These are phyloP conservation scores for Pristiophorus japonicus DNA, from an alignment of 2,113 vertebrate species.

Conservation along the genomic window DNA sequence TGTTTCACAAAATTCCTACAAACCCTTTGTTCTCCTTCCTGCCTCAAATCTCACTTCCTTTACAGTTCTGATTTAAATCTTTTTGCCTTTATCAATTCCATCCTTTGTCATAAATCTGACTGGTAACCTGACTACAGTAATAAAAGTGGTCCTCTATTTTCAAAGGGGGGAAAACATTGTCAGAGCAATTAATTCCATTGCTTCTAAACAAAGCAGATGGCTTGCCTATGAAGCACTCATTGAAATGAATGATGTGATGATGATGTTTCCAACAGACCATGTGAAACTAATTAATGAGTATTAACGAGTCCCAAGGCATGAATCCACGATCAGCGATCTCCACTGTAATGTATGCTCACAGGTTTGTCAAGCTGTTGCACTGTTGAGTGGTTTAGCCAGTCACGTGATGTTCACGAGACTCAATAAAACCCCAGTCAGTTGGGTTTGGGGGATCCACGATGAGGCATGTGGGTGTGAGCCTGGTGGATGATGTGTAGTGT, in stretches of 20 bases:
- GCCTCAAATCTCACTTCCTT: background rate
- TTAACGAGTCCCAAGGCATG: background rate
- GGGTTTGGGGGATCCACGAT: too few species aligned
- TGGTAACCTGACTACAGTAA: background rate
- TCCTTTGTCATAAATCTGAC: background rate
- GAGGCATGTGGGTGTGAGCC: too few species aligned
- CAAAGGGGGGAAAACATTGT: background rate
- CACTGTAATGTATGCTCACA: too few species aligned
- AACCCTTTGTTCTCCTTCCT: background rate
- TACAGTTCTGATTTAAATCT: background rate
- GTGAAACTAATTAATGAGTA: background rate
- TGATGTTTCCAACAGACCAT: background rate
- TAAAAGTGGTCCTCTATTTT: background rate
- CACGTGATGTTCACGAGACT: too few species aligned
- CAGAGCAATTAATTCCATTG: background rate
- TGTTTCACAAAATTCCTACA: background rate
- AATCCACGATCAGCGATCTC: background rate
- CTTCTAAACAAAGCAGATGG: background rate
- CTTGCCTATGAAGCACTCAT: background rate
- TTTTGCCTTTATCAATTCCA: background rate
- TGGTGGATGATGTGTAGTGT: too few species aligned
- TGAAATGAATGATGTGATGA: background rate
- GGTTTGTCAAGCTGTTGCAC: too few species aligned
- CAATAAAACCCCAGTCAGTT: too few species aligned
- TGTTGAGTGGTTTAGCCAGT: too few species aligned